A percentile compares a stretch with the other conserved stretches of the same genome.
These are phyloP conservation scores for Araneus ventricosus DNA, from an alignment of 1,140 invertebrate genomes.

Conservation along the genomic window DNA sequence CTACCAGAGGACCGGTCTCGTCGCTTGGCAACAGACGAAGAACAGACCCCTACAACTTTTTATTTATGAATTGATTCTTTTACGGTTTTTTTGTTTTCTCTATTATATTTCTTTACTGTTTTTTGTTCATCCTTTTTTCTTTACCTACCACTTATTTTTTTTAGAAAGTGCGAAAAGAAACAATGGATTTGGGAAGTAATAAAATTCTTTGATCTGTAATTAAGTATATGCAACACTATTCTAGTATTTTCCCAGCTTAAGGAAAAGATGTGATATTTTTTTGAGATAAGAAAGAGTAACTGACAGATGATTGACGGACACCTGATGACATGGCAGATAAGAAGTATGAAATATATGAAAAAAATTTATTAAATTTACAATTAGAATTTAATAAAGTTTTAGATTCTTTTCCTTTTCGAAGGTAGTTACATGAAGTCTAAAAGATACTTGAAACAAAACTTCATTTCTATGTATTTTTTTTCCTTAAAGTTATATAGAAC, in stretches of 20 bases:
- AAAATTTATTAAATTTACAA: not conserved
- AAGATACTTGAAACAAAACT: no score
- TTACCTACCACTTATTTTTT: not conserved
- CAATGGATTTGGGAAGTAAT: conserved; percentile 25
- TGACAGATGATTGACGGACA: not conserved
- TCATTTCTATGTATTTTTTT: no score
- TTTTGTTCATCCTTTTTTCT: not conserved
- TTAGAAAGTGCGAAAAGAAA: conserved; percentile 44
- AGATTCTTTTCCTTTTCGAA: no score
- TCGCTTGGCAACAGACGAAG: conserved; percentile 66
- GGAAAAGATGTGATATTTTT: not conserved
- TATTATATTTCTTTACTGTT: conserved; percentile 21
- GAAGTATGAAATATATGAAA: not conserved
- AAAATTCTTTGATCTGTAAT: conserved; percentile 34
- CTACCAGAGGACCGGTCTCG: conserved; percentile 61
- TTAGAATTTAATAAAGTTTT: no score
- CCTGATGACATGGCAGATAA: not conserved
- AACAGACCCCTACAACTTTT: conserved; percentile 64
- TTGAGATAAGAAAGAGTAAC: not conserved
- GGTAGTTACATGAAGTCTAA: no score
- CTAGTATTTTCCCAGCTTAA: not conserved
- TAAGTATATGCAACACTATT: conserved; percentile 24
- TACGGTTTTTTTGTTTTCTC: not conserved
- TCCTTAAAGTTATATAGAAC: no score
- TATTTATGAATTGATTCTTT: conserved; percentile 66